Evolutionary conservation across 2,888 invertebrate species (phyloP), one percentile per base, ranked within the genome.

Genomic region (Dicranocentrus wangi): DNA sequence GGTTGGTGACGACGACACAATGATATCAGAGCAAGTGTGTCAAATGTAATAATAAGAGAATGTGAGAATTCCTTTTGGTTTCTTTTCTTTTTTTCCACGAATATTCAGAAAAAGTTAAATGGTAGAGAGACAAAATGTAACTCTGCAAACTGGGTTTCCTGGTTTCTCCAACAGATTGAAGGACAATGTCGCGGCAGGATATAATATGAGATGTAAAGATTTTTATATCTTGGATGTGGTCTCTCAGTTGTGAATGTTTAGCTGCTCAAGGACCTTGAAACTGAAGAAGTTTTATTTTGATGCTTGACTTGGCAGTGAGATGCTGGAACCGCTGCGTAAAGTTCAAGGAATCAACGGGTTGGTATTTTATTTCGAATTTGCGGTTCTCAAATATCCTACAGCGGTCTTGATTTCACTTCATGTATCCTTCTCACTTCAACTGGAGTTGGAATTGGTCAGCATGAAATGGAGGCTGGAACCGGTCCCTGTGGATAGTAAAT

Each of bases 271-370:
- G 55, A 27, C 73, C 73, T 75, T 75, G 73, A 75, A 75, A 73
- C 28, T 19, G 32, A 51, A 65, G 65, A 53, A 51, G 8, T 51
- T 53, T 25, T 25, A n/a, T 19, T 19, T 42, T 63, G 53, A 75
- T 66, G 75, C 47, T 63, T 42, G 21, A 10, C 17, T 77, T 77
- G 60, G 66, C 66, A 75, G 66, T 75, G 66, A 68, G 60, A 58
- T 58, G 43, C 66, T 43, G 75, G 65, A 65, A 42, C 55, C 27
- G 39, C 63, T 53, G 32, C 15, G 47, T 47, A 47, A 15, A 47
- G 19, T 60, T 17, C 17, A 17, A 51, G 32, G 39, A 21, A 23
- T 5, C 63, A 32, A 25, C 47, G 19, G 15, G n/a, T 21, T 21
- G 51, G 17, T 25, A 51, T 72, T 21, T 39, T 61, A 10, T 71